A percentile compares a stretch with the other conserved stretches of the same genome.
phyloP scores from a whole-genome alignment of 2,113 vertebrate genomes.

The Zosterops hypoxanthus region DNA sequence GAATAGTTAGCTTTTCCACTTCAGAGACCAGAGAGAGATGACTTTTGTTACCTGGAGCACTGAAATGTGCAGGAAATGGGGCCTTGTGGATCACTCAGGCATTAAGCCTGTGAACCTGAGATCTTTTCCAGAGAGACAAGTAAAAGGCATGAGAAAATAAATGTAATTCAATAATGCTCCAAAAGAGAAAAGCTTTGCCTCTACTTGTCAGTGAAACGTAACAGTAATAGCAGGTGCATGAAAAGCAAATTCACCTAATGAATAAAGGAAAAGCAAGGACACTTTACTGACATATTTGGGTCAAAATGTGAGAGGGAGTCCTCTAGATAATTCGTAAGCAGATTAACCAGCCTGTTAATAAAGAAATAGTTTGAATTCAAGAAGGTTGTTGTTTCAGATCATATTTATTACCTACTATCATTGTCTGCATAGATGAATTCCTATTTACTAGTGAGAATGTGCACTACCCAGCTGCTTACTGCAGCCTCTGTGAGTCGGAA shows the following conservation, averaged over 20 bases:
- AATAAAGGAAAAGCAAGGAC: not conserved
- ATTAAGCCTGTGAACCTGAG: conserved; percentile 77
- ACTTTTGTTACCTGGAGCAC: conserved; percentile 77
- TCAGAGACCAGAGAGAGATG: conserved; percentile 79
- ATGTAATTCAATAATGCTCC: conserved; percentile 47
- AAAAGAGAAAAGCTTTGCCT: conserved; percentile 20
- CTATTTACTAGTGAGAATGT: not conserved
- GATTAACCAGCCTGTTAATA: not conserved
- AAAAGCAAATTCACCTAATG: not conserved
- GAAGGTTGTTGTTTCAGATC: not conserved
- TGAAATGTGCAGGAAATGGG: conserved; percentile 70
- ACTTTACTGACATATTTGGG: not conserved
- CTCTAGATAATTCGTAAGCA: not conserved
- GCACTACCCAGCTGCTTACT: not conserved
- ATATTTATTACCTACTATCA: not conserved
- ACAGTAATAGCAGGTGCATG: conserved; percentile 12
- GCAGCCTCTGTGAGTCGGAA: rapidly evolving
- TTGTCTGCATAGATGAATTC: not conserved
- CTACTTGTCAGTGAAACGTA: not conserved
- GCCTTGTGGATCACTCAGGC: conserved; percentile 71
- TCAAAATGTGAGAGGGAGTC: not conserved
- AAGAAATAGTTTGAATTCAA: not conserved
- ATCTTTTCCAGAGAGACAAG: conserved; percentile 41
- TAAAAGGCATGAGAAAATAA: conserved; percentile 30
- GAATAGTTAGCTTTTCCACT: conserved; percentile 82